phyloP scores from a whole-genome alignment of 2,113 vertebrate genomes.

The Prinia subflava region DNA sequence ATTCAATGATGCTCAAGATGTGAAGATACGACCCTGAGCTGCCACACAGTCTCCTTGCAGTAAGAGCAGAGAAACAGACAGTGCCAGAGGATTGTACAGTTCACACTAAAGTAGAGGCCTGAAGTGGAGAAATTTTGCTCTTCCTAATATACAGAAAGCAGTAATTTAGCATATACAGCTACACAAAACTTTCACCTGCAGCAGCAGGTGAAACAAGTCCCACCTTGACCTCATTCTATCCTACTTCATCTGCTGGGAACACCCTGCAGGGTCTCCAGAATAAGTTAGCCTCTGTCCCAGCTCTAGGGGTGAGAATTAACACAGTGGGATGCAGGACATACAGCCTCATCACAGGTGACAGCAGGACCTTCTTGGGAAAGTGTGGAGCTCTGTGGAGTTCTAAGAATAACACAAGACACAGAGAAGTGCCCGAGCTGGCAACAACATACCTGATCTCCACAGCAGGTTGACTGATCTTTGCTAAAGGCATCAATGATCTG shows the following conservation, averaged over 20 bases:
- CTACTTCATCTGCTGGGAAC: background rate
- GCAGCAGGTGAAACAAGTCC: background rate
- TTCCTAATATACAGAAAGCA: background rate
- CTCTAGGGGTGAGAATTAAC: background rate
- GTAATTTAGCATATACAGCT: background rate
- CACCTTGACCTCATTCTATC: background rate
- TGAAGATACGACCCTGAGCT: background rate
- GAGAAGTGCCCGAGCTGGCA: background rate
- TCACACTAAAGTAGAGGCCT: background rate
- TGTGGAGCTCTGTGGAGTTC: background rate
- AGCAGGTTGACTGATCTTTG: background rate
- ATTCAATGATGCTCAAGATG: background rate
- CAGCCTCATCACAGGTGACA: fast-evolving
- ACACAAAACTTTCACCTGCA: background rate
- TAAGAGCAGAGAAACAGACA: background rate
- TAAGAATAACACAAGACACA: background rate
- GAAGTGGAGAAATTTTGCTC: background rate
- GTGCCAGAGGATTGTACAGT: background rate
- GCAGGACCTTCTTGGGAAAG: background rate
- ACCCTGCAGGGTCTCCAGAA: background rate
- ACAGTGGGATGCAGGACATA: background rate
- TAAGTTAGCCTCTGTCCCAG: background rate
- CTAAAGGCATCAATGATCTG: background rate
- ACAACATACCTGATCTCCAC: background rate
- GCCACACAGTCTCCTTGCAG: background rate